Evolutionary conservation across 2,797 vertebrate species (phyloP).

Genomic region (Silurus aristotelis): DNA sequence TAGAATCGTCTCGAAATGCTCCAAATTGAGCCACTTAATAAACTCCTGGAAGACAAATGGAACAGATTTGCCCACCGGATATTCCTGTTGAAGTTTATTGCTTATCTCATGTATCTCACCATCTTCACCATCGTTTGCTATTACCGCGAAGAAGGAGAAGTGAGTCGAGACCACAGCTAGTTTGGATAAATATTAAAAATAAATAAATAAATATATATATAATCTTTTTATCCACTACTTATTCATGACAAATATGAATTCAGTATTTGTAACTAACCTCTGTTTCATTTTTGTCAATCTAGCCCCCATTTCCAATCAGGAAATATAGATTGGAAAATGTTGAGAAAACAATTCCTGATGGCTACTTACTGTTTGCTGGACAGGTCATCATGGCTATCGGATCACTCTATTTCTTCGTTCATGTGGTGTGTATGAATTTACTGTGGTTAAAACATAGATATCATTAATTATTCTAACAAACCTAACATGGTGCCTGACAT

Average conservation of each 20-base stretch:
- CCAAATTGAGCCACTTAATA: conserved; percentile 85
- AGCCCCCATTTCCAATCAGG: conserved; percentile 44
- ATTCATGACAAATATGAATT: neutral
- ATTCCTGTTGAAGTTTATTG: conserved; percentile 86
- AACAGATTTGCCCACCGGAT: conserved; percentile 81
- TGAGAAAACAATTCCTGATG: neutral
- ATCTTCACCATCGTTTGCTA: conserved; percentile 85
- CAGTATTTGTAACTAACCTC: neutral
- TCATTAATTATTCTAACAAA: neutral
- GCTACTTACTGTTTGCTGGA: conserved; percentile 69
- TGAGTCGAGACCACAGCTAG: conserved; percentile 46
- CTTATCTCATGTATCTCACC: conserved; percentile 82
- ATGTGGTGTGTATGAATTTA: conserved; percentile 78
- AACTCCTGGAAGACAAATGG: conserved; percentile 92
- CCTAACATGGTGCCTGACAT: neutral
- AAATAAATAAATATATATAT: too few species aligned
- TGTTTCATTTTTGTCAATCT: neutral
- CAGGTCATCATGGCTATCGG: conserved; percentile 77
- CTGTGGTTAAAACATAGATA: neutral
- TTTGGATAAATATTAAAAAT: neutral
- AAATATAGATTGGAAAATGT: neutral
- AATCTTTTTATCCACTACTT: neutral
- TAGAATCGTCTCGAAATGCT: conserved; percentile 96
- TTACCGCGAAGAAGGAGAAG: conserved; percentile 74
- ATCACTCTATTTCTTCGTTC: conserved; percentile 85